Evolutionary conservation across 2,888 invertebrate species (phyloP).

Genomic region (Uloborus plumipes): DNA sequence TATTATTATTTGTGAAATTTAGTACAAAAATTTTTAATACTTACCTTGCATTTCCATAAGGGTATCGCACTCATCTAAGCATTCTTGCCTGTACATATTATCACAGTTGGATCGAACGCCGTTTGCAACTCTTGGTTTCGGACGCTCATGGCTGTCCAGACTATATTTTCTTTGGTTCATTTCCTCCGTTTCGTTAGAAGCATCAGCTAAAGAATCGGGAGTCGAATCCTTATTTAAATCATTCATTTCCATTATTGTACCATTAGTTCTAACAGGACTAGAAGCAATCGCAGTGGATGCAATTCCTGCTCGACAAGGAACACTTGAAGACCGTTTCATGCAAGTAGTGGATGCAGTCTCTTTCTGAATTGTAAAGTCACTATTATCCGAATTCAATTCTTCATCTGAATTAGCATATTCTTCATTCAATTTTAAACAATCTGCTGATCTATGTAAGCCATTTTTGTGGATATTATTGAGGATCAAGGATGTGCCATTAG

Average conservation of each 20-base stretch:
- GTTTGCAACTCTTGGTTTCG: slow-evolving; percentile 28
- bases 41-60: slow-evolving; percentile 58
- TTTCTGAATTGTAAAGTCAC: slow-evolving; percentile 42
- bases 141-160: slow-evolving; percentile 54
- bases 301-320: slow-evolving; percentile 78
- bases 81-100: slow-evolving; percentile 49
- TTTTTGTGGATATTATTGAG: slow-evolving; percentile 42
- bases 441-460: slow-evolving; percentile 60
- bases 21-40: background rate
- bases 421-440: slow-evolving; percentile 63
- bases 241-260: slow-evolving; percentile 42
- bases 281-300: slow-evolving; percentile 11
- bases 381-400: slow-evolving; percentile 48
- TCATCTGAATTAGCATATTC: slow-evolving; percentile 62
- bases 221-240: slow-evolving; percentile 45
- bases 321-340: slow-evolving; percentile 78
- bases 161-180: slow-evolving; percentile 53
- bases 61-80: slow-evolving; percentile 51
- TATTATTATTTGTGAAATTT: too few species aligned
- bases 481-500: slow-evolving; percentile 13
- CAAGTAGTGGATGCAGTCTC: slow-evolving; percentile 18
- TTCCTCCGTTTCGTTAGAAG: slow-evolving; percentile 16
- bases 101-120: slow-evolving; percentile 49
- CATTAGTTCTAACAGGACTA: slow-evolving; percentile 42
- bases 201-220: background rate